These are phyloP conservation scores for Noctua janthe DNA, from an alignment of 2,888 invertebrate genomes.

Conservation along the genomic window DNA sequence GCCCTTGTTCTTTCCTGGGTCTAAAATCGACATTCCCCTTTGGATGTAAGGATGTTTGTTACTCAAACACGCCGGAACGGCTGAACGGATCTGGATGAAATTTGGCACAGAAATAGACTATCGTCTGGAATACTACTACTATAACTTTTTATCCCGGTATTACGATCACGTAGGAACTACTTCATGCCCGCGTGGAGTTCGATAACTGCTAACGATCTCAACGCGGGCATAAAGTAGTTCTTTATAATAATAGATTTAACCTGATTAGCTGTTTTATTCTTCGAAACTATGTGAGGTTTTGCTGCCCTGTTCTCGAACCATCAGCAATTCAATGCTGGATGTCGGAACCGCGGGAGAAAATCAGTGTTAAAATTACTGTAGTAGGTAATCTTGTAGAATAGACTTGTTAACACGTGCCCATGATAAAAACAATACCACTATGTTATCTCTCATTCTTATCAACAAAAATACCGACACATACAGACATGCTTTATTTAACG, in stretches of 20 bases:
- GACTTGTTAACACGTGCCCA: slow-evolving; percentile 28
- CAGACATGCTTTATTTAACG: slow-evolving; percentile 21
- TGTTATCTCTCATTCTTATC: slow-evolving; percentile 44
- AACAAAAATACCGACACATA: slow-evolving; percentile 30
- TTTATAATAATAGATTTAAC: background rate
- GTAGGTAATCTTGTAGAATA: slow-evolving; percentile 18
- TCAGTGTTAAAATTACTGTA: background rate
- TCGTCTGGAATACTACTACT: background rate
- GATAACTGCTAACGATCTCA: background rate
- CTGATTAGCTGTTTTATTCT: background rate
- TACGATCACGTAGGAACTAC: background rate
- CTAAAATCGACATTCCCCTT: background rate
- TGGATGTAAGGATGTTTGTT: background rate
- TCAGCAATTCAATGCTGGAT: background rate
- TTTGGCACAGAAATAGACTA: background rate
- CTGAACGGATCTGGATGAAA: no score
- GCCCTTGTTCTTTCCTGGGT: no score
- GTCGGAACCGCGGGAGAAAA: background rate
- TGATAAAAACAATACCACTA: slow-evolving; percentile 30
- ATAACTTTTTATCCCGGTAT: background rate
- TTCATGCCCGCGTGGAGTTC: no score
- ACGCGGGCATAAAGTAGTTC: background rate
- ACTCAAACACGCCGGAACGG: no score
- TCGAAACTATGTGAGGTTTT: background rate
- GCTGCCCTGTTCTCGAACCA: background rate